phyloP scores from a whole-genome alignment of 2,797 vertebrate species.

The Pangasius larnaudii region DNA sequence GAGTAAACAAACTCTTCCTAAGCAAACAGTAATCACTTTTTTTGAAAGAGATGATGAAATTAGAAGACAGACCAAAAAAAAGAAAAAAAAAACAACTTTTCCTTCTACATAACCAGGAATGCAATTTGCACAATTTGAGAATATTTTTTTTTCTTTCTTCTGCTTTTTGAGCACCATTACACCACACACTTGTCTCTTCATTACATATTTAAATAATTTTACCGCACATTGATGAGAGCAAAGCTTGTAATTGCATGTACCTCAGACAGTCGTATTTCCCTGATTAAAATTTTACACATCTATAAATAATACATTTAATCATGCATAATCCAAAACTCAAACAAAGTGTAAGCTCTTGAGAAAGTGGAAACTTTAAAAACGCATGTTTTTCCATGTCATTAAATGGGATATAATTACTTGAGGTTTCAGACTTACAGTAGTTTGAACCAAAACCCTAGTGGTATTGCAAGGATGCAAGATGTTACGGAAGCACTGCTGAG shows the following conservation, averaged over 20 bases:
- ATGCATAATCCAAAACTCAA: conserved; percentile 86
- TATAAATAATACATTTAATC: conserved; percentile 86
- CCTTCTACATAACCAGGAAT: conserved; percentile 59
- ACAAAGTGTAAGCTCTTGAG: conserved; percentile 63
- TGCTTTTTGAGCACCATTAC: conserved; percentile 60
- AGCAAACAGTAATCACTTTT: conserved; percentile 22
- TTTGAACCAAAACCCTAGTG: conserved; percentile 2
- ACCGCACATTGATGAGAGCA: conserved; percentile 81
- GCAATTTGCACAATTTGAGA: conserved; percentile 58
- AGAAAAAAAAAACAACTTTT: not conserved
- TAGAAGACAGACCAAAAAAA: conserved; percentile 17
- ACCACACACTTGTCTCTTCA: conserved; percentile 69
- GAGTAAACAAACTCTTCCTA: conserved; percentile 52
- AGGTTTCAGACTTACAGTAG: conserved; percentile 38
- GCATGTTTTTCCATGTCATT: conserved; percentile 52
- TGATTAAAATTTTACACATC: conserved; percentile 87
- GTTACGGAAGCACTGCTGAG: conserved; percentile 45
- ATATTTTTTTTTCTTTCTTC: conserved; percentile 37
- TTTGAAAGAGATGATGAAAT: conserved; percentile 43
- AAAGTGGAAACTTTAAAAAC: conserved; percentile 47
- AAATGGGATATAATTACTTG: conserved; percentile 38
- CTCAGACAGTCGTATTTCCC: conserved; percentile 83
- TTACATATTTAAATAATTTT: conserved; percentile 84
- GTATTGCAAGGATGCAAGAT: conserved; percentile 37
- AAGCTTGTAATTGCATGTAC: conserved; percentile 81